Evolutionary conservation across 2,797 vertebrate genomes (phyloP).

Genomic region (Tadarida brasiliensis): DNA sequence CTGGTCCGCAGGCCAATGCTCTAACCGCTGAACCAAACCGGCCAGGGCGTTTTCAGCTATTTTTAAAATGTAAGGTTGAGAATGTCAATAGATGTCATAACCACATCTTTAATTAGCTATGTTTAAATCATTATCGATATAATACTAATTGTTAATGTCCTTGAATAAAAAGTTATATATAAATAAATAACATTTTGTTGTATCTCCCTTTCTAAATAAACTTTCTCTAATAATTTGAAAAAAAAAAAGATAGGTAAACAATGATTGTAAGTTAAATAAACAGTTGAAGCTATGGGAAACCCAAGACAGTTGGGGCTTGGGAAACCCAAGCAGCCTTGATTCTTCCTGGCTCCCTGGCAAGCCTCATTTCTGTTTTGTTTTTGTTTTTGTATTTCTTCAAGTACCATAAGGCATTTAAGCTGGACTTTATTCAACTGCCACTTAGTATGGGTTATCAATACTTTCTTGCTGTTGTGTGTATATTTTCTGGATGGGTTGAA

Average conservation of each 20-base stretch:
- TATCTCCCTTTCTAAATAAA: no score
- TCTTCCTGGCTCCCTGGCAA: not conserved
- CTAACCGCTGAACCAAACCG: no score
- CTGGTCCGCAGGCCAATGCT: no score
- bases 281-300: not conserved
- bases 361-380: not conserved
- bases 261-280: not conserved
- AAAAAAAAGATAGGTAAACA: not conserved
- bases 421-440: not conserved
- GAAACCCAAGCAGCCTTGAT: not conserved
- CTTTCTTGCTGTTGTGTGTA: not conserved
- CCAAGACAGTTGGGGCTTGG: not conserved
- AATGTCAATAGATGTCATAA: slow-evolving; percentile 35
- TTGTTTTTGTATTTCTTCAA: not conserved
- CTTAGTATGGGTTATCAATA: not conserved
- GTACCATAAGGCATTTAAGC: not conserved
- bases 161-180: slow-evolving; percentile 65
- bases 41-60: slow-evolving; percentile 50
- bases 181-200: not conserved
- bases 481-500: not conserved
- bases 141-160: slow-evolving; percentile 24
- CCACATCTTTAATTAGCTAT: slow-evolving; percentile 32
- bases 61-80: slow-evolving; percentile 53
- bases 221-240: no score
- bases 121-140: slow-evolving; percentile 46